phyloP scores from a whole-genome alignment of 2,113 vertebrate genomes.

The Coptodon bakossiorum region DNA sequence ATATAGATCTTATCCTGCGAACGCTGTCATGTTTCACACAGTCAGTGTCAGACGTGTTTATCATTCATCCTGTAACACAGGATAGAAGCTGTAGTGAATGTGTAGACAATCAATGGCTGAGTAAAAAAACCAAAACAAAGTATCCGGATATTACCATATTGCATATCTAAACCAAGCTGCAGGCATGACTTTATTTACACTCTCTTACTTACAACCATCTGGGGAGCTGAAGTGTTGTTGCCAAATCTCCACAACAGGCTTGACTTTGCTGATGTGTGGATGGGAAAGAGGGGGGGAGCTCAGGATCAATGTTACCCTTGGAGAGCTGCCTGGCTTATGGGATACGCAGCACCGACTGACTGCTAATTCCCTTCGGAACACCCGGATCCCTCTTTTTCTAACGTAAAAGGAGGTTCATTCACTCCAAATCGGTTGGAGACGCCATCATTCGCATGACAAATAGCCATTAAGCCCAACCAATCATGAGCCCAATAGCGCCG shows the following conservation, averaged over 20 bases:
- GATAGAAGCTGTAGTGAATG: background rate
- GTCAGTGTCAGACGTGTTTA: background rate
- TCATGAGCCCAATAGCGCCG: constrained; percentile 12
- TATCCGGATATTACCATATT: background rate
- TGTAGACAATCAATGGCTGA: background rate
- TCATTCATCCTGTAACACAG: background rate
- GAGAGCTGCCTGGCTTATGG: constrained; percentile 50
- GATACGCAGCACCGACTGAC: constrained; percentile 35
- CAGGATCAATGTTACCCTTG: constrained; percentile 45
- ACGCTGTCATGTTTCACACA: background rate
- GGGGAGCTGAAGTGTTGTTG: constrained; percentile 16
- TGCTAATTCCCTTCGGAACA: constrained; percentile 45
- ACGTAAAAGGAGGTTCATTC: constrained; percentile 36
- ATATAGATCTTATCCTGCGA: background rate
- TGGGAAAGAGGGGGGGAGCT: background rate
- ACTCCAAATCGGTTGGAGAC: constrained; percentile 49
- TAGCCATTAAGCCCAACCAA: constrained; percentile 59
- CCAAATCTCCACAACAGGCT: constrained; percentile 28
- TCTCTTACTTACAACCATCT: constrained; percentile 15
- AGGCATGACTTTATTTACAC: constrained; percentile 22
- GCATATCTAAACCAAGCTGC: constrained; percentile 5
- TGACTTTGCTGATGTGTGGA: constrained; percentile 33
- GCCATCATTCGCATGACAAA: constrained; percentile 56
- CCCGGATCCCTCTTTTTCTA: constrained; percentile 29
- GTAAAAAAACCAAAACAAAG: background rate